Base-by-base conservation (phyloP, 2,113 vertebrate species). In the Lepisosteus osseus region DNA sequence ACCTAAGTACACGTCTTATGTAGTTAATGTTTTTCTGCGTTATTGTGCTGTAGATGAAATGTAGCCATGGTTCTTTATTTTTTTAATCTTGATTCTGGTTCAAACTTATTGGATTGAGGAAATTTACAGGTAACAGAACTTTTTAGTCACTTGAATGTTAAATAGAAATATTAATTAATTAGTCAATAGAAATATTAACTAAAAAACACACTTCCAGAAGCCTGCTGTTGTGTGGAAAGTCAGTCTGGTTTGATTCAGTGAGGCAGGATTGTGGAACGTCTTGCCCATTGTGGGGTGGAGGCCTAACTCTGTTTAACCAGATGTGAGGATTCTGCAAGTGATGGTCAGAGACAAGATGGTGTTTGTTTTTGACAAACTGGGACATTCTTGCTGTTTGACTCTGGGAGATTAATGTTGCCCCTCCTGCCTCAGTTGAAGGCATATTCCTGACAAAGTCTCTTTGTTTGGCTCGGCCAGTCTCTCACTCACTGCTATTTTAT, bases 281-380 rank as follows among this genome's bases (percentile, higher is more conserved):
- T 14, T 65, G 72, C 56, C 71, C 62, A 44, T 41, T 54, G 59
- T 54, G 56, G 63, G 68, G 29, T 67, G 51, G 44, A 72, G 77
- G 70, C 55, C 74, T 40, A 40, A 75, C 74, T 82, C 76, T 82
- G 78, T 84, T 85, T 80, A 76, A 85, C 78, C 83, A 88, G 81
- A 90, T 86, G 83, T 75, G 78, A 78, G 72, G 78, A 74, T 75
- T 82, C 73, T 14, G n/a, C 15, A n/a, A 80, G 79, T 71, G 72
- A 79, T 75, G 74, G 72, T 82, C 86, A 3, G 68, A 85, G 80
- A 86, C 82, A 83, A 79, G 82, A 80, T 79, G 77, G 73, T 81
- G 78, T 86, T 88, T 85, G 78, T 84, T 85, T 88, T 80, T 86
- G 80, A 85, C 83, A 82, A 82, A 84, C 80, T 86, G 75, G 79